These are phyloP conservation scores for Nephrocerus scutellatus DNA, from an alignment of 2,888 invertebrate genomes.

Conservation along the genomic window DNA sequence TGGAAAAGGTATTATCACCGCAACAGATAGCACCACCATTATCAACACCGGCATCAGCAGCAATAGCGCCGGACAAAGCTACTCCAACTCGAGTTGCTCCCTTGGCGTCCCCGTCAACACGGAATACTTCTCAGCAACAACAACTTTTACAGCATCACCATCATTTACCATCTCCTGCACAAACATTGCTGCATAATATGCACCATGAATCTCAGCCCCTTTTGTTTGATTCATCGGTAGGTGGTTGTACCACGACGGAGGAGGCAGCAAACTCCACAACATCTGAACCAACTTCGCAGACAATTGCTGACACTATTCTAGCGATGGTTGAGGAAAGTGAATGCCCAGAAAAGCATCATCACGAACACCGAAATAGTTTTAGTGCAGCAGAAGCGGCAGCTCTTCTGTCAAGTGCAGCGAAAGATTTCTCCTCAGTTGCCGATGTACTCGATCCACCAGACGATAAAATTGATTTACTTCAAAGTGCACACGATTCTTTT, in stretches of 20 bases:
- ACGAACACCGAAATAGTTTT: constrained; percentile 7
- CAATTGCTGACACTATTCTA: constrained; percentile 39
- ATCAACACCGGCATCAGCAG: constrained; percentile 13
- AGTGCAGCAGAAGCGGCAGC: constrained; percentile 14
- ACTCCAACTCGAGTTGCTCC: no score
- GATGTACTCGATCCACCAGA: constrained; percentile 35
- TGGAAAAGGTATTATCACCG: constrained; percentile 7
- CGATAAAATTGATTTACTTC: constrained; percentile 24
- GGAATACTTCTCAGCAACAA: no score
- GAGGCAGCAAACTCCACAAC: no score
- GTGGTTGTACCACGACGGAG: no score
- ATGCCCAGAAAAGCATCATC: constrained; percentile 21
- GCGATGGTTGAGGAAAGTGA: constrained; percentile 39
- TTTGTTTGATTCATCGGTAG: no score
- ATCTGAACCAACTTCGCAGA: no score
- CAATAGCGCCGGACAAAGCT: no score
- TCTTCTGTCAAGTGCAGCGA: constrained; percentile 16
- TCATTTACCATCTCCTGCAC: no score
- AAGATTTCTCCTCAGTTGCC: constrained; percentile 23
- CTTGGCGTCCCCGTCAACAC: no score
- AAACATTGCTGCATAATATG: no score
- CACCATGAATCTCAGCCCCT: no score
- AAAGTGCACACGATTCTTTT: constrained; percentile 1
- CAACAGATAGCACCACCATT: constrained; percentile 17
- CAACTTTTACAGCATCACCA: constrained; percentile 18